Base-by-base conservation (phyloP, 2,113 vertebrate genomes). In the Cottus gobio region DNA sequence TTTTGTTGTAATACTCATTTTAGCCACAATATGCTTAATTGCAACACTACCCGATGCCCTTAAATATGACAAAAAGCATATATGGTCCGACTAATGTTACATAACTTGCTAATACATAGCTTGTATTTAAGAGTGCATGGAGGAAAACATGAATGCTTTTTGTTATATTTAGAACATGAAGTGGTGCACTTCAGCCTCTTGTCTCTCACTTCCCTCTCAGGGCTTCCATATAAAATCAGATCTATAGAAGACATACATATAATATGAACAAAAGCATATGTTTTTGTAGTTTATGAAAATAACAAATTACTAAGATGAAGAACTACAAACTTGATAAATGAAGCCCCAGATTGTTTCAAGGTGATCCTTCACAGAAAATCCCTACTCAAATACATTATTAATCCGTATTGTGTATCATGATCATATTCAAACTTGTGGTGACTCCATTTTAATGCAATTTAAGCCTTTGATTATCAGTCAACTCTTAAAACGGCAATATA, bases 321-420 rank as follows among this genome's bases (percentile, higher is more conserved):
- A 56, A 20, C 36, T 65, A 11, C 22, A 34, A 65, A 37, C 26
- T 44, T 56, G 61, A 67, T 20, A 52, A 77, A 50, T 61, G 12
- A 81, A 69, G 42, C 60, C 60, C 61, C 57, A 69, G 61, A 80
- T 77, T 0, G 18, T 60, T 60, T 74, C 52, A 46, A 31, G n/a
- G 9, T 68, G 26, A 58, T 18, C 26, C 31, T 24, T 48, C 15
- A 37, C 36, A 24, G 22, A 34, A 68, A 26, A 39, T 7, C 30
- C 28, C 30, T 48, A 34, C 11, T 57, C 9, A 63, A 67, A 72
- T 42, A 68, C 54, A 24, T 54, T 9, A 46, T 15, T 28, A 26
- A 67, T 56, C 60, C 12, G 15, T 44, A 31, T 54, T 56, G 36
- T 71, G n/a, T 18, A 62, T 46, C 68, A 67, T 24, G 26, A 64